Evolutionary conservation across 1,140 invertebrate species (phyloP).

Genomic region (Ladona fulva): DNA sequence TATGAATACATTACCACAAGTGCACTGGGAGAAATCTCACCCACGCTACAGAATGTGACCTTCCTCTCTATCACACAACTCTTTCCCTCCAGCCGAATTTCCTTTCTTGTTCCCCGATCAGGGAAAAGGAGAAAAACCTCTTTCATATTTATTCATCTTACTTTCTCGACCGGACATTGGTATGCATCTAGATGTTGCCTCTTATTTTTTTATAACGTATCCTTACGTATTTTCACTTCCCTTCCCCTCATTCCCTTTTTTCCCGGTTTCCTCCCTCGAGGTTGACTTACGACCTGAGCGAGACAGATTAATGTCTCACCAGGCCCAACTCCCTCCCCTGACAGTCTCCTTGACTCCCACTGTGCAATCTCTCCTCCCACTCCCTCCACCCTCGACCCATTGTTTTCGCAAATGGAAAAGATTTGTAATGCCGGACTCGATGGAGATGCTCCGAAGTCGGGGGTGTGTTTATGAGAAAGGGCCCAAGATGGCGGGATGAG

Average conservation of each 20-base stretch:
- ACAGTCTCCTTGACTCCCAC: neutral
- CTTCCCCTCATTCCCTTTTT: neutral
- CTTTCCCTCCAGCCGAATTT: too few relatives aligned
- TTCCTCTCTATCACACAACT: too few relatives aligned
- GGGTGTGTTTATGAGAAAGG: neutral
- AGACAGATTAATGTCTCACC: neutral
- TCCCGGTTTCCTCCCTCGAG: neutral
- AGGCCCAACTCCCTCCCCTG: neutral
- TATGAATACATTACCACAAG: too few relatives aligned
- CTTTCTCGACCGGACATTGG: neutral
- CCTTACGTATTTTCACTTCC: neutral
- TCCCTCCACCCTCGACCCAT: neutral
- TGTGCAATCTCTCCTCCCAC: neutral
- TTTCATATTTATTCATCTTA: neutral
- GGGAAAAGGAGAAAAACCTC: neutral
- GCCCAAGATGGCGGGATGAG: neutral
- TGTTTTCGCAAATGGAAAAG: conserved; percentile 9
- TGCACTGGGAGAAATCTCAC: too few relatives aligned
- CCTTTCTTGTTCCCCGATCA: too few relatives aligned
- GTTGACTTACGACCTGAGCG: conserved; percentile 7
- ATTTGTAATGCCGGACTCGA: conserved; percentile 3
- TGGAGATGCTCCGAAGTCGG: neutral
- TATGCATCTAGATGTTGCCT: neutral
- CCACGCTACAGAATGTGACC: too few relatives aligned
- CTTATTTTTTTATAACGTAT: neutral